phyloP scores from a whole-genome alignment of 2,888 invertebrate species.

The Anoncus sp. region DNA sequence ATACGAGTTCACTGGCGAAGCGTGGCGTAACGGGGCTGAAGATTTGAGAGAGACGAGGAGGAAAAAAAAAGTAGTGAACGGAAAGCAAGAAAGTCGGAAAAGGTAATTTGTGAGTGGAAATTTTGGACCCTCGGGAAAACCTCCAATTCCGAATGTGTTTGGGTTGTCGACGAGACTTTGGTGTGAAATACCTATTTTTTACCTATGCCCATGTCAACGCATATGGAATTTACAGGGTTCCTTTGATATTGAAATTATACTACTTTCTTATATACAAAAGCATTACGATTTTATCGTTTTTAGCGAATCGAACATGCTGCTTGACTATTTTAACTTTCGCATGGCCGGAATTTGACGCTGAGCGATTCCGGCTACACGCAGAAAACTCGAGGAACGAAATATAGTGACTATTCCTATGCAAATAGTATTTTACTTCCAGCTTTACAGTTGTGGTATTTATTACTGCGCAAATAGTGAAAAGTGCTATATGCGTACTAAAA shows the following conservation, averaged over 20 bases:
- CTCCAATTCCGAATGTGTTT: conserved; percentile 30
- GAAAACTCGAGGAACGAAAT: no score
- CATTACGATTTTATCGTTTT: neutral
- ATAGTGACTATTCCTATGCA: no score
- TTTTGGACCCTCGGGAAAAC: conserved; percentile 23
- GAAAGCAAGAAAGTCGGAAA: conserved; percentile 9
- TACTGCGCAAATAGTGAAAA: no score
- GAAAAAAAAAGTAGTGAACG: neutral
- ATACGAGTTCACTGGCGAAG: conserved; percentile 27
- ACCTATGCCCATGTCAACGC: conserved; percentile 8
- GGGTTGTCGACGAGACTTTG: neutral
- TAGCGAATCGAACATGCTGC: neutral
- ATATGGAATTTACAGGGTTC: neutral
- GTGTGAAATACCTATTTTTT: conserved; percentile 12
- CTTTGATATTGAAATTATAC: conserved; percentile 1
- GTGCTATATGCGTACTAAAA: no score
- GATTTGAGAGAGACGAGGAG: conserved; percentile 48
- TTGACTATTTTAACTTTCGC: neutral
- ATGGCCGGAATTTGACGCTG: neutral
- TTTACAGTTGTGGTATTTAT: no score
- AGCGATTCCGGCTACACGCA: no score
- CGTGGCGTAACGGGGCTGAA: conserved; percentile 46
- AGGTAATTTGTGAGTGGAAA: conserved; percentile 19
- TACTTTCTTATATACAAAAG: neutral
- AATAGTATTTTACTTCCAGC: no score